Percentiles rank a stretch among this genome's conserved stretches.
phyloP scores from a whole-genome alignment of 1,140 invertebrate species.

The Cyclargus thomasi region DNA sequence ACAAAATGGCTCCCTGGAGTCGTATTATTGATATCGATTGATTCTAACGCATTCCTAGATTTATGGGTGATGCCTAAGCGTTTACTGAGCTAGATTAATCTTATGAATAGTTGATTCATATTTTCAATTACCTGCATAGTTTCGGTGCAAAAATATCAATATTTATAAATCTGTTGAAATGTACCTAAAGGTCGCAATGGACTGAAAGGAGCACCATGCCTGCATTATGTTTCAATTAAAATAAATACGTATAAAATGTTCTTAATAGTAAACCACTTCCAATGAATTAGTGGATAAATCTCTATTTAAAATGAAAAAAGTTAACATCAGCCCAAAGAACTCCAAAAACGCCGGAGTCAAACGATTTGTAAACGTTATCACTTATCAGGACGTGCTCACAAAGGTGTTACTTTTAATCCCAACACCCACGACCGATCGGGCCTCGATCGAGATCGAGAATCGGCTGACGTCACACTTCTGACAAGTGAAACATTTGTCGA shows the following conservation, averaged over 20 bases:
- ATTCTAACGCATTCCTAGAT: constrained; percentile 60
- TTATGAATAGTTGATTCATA: neutral
- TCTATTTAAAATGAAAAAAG: too few relatives aligned
- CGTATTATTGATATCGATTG: constrained; percentile 63
- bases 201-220: too few relatives aligned
- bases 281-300: neutral
- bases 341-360: neutral
- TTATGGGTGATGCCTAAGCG: constrained; percentile 43
- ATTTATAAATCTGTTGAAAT: neutral
- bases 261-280: too few relatives aligned
- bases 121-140: neutral
- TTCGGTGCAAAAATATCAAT: neutral
- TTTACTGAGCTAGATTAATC: neutral
- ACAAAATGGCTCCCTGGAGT: constrained; percentile 51
- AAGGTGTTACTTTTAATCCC: constrained; percentile 50
- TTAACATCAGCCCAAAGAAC: too few relatives aligned
- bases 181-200: too few relatives aligned
- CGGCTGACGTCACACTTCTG: constrained; percentile 71
- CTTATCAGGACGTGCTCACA: constrained; percentile 9
- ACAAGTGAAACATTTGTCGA: constrained; percentile 74
- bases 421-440: constrained; percentile 32
- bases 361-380: constrained; percentile 15
- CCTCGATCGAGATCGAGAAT: constrained; percentile 45
- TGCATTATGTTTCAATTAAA: too few relatives aligned
- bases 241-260: too few relatives aligned